Percentiles rank a stretch among this genome's conserved stretches.
phyloP scores from a whole-genome alignment of 2,113 vertebrate species.

The Poeciliopsis retropinna region DNA sequence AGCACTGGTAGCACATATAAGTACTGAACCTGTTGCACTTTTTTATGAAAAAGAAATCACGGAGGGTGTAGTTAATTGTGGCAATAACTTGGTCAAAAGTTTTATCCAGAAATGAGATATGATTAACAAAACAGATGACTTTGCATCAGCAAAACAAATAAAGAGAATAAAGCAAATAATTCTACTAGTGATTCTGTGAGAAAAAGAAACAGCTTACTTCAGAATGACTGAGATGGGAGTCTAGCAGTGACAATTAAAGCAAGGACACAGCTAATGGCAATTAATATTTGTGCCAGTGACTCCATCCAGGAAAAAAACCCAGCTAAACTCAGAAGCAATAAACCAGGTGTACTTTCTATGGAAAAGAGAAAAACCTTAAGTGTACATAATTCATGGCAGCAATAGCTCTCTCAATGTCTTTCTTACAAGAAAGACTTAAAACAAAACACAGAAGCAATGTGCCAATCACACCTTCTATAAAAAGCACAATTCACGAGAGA shows the following conservation, averaged over 20 bases:
- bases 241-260: no score
- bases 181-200: not conserved
- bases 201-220: no score
- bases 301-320: not conserved
- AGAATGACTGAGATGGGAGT: no score
- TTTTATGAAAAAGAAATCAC: not conserved
- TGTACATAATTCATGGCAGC: no score
- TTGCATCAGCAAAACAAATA: not conserved
- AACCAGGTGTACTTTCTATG: no score
- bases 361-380: no score
- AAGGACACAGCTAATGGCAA: no score
- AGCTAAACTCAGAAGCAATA: no score
- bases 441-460: no score
- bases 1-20: not conserved
- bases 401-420: no score
- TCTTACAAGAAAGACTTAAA: no score
- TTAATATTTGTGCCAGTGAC: not conserved
- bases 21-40: not conserved
- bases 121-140: not conserved
- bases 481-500: not conserved
- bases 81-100: not conserved
- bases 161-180: not conserved
- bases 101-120: not conserved
- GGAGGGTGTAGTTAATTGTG: not conserved
- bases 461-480: no score